phyloP scores from a whole-genome alignment of 2,797 vertebrate genomes.

The Bradypodion pumilum region DNA sequence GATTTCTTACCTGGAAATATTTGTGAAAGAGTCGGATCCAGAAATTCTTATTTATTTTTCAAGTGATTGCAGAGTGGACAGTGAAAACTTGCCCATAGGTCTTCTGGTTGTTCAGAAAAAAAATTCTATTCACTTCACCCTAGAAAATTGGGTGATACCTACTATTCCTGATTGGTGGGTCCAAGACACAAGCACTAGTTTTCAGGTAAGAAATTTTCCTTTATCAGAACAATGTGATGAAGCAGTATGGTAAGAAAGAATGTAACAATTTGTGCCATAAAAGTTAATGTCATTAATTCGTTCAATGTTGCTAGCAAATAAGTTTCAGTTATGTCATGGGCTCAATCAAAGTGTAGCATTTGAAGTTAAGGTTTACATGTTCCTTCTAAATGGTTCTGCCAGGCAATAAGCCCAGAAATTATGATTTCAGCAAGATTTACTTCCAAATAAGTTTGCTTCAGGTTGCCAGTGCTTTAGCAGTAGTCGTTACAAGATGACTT shows the following conservation, averaged over 20 bases:
- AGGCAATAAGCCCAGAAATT: neutral
- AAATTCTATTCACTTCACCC: neutral
- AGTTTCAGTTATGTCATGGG: slow-evolving; percentile 8
- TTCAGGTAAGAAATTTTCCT: slow-evolving; percentile 27
- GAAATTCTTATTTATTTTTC: slow-evolving; percentile 9
- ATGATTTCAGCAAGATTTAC: neutral
- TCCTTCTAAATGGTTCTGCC: neutral
- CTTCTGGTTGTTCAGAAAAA: neutral
- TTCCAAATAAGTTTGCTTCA: neutral
- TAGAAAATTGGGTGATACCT: slow-evolving; percentile 4
- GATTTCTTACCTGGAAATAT: slow-evolving; percentile 16
- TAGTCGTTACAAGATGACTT: slow-evolving; percentile 9
- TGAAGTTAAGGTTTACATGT: slow-evolving; percentile 14
- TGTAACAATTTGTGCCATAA: accelerated
- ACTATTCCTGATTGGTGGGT: slow-evolving; percentile 57
- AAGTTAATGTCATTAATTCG: neutral
- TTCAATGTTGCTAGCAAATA: slow-evolving; percentile 11
- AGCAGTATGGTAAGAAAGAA: neutral
- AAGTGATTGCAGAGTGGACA: neutral
- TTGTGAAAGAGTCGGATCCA: neutral
- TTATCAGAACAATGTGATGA: slow-evolving; percentile 31
- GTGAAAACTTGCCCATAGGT: neutral
- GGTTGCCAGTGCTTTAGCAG: neutral
- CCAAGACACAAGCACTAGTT: slow-evolving; percentile 50
- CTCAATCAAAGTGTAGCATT: neutral